These are phyloP conservation scores for Macaria notata DNA, from an alignment of 2,888 invertebrate genomes.

Conservation along the genomic window DNA sequence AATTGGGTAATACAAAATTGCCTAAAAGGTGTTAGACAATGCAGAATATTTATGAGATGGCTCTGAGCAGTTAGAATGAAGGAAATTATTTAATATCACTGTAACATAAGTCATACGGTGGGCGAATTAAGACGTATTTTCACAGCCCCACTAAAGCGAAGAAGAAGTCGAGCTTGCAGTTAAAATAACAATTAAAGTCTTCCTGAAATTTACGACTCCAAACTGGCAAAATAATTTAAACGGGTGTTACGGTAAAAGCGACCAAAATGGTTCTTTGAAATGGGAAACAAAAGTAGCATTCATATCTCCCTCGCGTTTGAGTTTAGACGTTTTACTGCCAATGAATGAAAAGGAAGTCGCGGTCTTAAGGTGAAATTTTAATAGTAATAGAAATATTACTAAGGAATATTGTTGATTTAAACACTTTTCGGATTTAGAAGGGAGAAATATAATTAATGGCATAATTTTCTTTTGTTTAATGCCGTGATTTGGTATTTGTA, in stretches of 20 bases:
- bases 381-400: constrained; percentile 77
- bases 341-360: constrained; percentile 52
- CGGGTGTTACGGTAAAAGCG: constrained; percentile 63
- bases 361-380: constrained; percentile 75
- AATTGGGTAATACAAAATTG: constrained; percentile 32
- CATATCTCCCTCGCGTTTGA: constrained; percentile 53
- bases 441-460: constrained; percentile 41
- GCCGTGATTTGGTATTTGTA: no score
- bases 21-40: constrained; percentile 48
- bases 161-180: constrained; percentile 78
- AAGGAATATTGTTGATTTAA: constrained; percentile 72
- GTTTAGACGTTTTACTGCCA: constrained; percentile 64
- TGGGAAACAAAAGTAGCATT: constrained; percentile 74
- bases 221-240: constrained; percentile 79
- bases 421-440: constrained; percentile 49
- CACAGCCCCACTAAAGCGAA: constrained; percentile 58
- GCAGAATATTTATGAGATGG: constrained; percentile 48
- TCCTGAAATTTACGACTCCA: constrained; percentile 78
- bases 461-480: constrained; percentile 37
- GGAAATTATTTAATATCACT: constrained; percentile 60
- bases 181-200: constrained; percentile 83
- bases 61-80: constrained; percentile 41
- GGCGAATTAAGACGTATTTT: constrained; percentile 80
- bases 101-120: constrained; percentile 76
- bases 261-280: constrained; percentile 69